Base-by-base conservation (phyloP, 2,888 invertebrate species). In the Agrotis ipsilon region DNA sequence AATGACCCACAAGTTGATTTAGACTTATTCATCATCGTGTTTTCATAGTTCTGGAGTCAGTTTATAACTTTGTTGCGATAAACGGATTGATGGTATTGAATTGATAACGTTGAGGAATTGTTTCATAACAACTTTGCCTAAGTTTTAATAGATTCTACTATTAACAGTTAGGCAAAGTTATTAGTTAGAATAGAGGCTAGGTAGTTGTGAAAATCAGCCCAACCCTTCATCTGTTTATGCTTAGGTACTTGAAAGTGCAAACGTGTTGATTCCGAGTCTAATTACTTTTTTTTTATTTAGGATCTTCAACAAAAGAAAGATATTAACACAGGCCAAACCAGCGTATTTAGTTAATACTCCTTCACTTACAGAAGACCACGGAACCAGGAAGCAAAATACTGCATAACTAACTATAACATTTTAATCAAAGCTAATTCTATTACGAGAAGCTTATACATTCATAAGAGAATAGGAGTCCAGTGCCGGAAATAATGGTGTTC, bases 1-100 rank as follows among this genome's bases (percentile, higher is more conserved):
- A 83, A 73, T 90, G 88, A 84, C 88, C 88, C 78, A 83, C 49
- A 80, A 81, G 72, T 75, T 72, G 49, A 64, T 74, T 74, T 72
- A 73, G 73, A 75, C 73, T 49, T 77, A 70, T 68, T 68, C 65
- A 80, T 68, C 73, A 71, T 66, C 59, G 61, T 69, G 72, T 80
- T 80, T 78, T 84, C 81, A 78, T 79, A 72, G 69, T 70, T 67
- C 58, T 72, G 39, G 19, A 73, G 65, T 58, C 45, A 45, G 57
- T 72, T 61, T 70, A 55, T 67, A 72, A 82, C 75, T 75, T 73
- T 76, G 79, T 83, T 78, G 77, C 72, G 64, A 68, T 82, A 82
- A 78, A 76, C 63, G 75, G 70, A 77, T 75, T 57, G 24, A 13
- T 72, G 14, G 27, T 74, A 48, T 21, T 13, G 24, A 46, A 74